Conservation (phyloP, 2,113 vertebrate species). For the Coptodon bakossiorum region DNA sequence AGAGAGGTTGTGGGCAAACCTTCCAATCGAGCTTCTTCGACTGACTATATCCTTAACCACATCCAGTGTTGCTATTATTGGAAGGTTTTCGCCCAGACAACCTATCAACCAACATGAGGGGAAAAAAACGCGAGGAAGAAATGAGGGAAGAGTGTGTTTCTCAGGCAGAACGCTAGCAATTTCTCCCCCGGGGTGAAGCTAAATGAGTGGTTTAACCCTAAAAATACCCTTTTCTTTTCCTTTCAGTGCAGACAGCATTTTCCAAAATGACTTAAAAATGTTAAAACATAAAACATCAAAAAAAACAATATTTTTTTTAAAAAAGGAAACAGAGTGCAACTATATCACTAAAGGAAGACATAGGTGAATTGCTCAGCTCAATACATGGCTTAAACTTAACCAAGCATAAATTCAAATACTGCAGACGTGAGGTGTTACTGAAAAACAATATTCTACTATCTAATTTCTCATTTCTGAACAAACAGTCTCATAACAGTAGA, state of each 20-base stretch:
- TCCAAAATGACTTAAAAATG: neutral
- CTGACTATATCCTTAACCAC: slow-evolving; percentile 30
- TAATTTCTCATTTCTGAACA: neutral
- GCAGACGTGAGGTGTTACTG: neutral
- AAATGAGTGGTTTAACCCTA: slow-evolving; percentile 1
- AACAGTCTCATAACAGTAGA: neutral
- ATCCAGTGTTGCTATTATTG: slow-evolving; percentile 13
- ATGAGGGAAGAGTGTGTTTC: neutral
- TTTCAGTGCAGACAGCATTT: slow-evolving; percentile 21
- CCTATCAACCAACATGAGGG: slow-evolving; percentile 7
- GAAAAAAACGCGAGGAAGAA: neutral
- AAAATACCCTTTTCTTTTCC: slow-evolving; percentile 29
- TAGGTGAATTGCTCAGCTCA: slow-evolving; percentile 23
- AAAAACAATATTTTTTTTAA: neutral
- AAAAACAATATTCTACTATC: neutral
- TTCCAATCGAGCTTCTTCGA: slow-evolving; percentile 10
- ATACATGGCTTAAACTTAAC: neutral
- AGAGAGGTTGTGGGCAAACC: slow-evolving; percentile 29
- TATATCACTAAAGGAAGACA: slow-evolving; percentile 52
- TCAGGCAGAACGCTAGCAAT: neutral
- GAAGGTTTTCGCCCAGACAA: slow-evolving; percentile 41
- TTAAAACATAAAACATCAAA: slow-evolving; percentile 18
- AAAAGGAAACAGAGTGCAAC: slow-evolving; percentile 21
- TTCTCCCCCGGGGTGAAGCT: neutral
- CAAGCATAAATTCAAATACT: neutral